Conservation (phyloP, 2,797 vertebrate genomes). For the Syngnathus acus region DNA sequence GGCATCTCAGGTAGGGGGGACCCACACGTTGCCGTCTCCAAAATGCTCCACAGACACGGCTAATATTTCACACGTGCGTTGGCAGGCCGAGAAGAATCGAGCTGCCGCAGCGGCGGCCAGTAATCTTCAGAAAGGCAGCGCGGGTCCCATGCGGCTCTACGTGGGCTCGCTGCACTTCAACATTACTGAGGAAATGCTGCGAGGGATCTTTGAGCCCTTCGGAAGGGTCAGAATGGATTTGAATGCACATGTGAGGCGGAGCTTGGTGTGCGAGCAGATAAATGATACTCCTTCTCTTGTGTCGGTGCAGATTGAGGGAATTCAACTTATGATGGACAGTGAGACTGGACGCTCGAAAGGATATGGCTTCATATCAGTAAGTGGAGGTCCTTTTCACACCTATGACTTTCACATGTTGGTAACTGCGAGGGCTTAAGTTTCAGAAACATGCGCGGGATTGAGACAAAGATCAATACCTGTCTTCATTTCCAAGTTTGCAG, state of each 20-base stretch:
- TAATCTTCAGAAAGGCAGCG: slow-evolving; percentile 92
- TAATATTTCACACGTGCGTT: neutral
- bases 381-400: slow-evolving; percentile 2
- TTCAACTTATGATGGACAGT: slow-evolving; percentile 99
- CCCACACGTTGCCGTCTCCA: neutral
- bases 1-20: slow-evolving; percentile 84
- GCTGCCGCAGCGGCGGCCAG: slow-evolving; percentile 94
- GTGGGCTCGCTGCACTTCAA: slow-evolving; percentile 97
- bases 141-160: slow-evolving; percentile 94
- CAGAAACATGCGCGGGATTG: no score
- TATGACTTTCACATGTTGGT: no score
- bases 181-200: slow-evolving; percentile 98
- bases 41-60: neutral
- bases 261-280: neutral
- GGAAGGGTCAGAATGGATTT: slow-evolving; percentile 74
- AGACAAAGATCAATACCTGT: neutral
- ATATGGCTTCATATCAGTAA: slow-evolving; percentile 97
- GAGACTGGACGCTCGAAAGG: slow-evolving; percentile 98
- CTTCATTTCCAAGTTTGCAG: slow-evolving; percentile 78
- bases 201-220: slow-evolving; percentile 97
- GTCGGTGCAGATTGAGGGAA: slow-evolving; percentile 85
- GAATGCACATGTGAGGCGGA: no score
- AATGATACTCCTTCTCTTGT: neutral
- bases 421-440: no score
- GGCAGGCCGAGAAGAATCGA: slow-evolving; percentile 95